phyloP scores from a whole-genome alignment of 2,113 vertebrate genomes.

The Leptocoma aspasia region DNA sequence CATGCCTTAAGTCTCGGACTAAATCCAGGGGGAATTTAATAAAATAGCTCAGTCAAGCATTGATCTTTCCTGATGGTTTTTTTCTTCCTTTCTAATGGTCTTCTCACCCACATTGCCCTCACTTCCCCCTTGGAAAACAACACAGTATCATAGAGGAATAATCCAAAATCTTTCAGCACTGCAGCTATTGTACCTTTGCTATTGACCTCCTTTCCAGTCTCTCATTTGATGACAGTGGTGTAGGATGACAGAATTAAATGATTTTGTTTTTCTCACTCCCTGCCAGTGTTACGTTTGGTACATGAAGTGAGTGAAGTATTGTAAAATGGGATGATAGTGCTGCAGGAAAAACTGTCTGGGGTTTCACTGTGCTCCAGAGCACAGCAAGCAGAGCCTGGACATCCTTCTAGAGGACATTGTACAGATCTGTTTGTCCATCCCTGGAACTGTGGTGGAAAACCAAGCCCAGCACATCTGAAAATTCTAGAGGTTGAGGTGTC shows the following conservation, averaged over 20 bases:
- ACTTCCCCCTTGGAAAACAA: slow-evolving; percentile 8
- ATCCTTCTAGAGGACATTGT: not conserved
- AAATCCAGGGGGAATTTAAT: slow-evolving; percentile 67
- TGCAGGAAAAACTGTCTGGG: not conserved
- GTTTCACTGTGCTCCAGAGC: not conserved
- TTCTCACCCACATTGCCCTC: not conserved
- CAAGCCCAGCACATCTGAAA: not conserved
- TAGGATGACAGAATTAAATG: not conserved
- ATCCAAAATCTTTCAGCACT: not conserved
- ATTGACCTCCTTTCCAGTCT: not conserved
- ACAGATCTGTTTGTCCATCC: not conserved
- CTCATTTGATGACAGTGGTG: not conserved
- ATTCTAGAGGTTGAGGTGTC: fast-evolving
- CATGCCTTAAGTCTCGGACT: slow-evolving; percentile 60
- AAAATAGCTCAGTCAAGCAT: slow-evolving; percentile 70
- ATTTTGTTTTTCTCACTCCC: not conserved
- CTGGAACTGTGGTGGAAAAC: not conserved
- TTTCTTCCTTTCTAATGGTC: slow-evolving; percentile 32
- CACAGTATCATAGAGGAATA: not conserved
- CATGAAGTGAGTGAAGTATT: not conserved
- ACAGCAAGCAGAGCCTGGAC: not conserved
- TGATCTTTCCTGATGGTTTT: slow-evolving; percentile 63
- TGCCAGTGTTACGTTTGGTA: not conserved
- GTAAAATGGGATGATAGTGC: not conserved
- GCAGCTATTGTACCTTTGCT: not conserved